These are phyloP conservation scores for Xenentodon cancila DNA, from an alignment of 2,797 vertebrate species.

Conservation along the genomic window DNA sequence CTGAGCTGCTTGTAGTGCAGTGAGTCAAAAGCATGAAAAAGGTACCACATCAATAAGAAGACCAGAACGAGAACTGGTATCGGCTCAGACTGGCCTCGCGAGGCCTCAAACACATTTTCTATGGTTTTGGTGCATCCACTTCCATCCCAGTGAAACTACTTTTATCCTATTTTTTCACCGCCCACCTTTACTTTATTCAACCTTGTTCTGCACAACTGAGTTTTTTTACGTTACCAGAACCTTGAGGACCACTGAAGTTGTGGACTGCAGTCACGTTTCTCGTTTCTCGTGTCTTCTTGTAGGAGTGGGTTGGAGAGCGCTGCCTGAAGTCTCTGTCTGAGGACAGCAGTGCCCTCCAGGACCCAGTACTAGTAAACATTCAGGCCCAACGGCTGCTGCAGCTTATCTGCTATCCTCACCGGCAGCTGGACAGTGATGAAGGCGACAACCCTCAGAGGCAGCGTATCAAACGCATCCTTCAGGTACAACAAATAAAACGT, in stretches of 20 bases:
- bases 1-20: too few species aligned
- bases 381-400: slow-evolving; percentile 98
- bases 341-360: slow-evolving; percentile 98
- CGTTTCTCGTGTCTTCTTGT: slow-evolving; percentile 21
- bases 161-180: slow-evolving; percentile 22
- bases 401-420: slow-evolving; percentile 98
- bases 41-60: slow-evolving; percentile 11
- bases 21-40: too few species aligned
- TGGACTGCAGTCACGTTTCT: slow-evolving; percentile 12
- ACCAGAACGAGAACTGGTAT: slow-evolving; percentile 17
- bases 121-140: slow-evolving; percentile 7
- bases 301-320: slow-evolving; percentile 99
- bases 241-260: not conserved
- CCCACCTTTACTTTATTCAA: slow-evolving; percentile 6
- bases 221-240: slow-evolving; percentile 2
- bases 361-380: slow-evolving; percentile 96
- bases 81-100: slow-evolving; percentile 15
- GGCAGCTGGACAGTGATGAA: slow-evolving; percentile 94
- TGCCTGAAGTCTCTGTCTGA: slow-evolving; percentile 98
- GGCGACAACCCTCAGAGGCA: slow-evolving; percentile 98
- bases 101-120: slow-evolving; percentile 29
- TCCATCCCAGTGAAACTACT: slow-evolving; percentile 24
- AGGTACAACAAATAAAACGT: slow-evolving; percentile 78
- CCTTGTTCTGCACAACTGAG: slow-evolving; percentile 26
- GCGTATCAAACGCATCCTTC: slow-evolving; percentile 97